Evolutionary conservation across 1,140 invertebrate genomes (phyloP).

Genomic region (Dufourea novaeangliae): DNA sequence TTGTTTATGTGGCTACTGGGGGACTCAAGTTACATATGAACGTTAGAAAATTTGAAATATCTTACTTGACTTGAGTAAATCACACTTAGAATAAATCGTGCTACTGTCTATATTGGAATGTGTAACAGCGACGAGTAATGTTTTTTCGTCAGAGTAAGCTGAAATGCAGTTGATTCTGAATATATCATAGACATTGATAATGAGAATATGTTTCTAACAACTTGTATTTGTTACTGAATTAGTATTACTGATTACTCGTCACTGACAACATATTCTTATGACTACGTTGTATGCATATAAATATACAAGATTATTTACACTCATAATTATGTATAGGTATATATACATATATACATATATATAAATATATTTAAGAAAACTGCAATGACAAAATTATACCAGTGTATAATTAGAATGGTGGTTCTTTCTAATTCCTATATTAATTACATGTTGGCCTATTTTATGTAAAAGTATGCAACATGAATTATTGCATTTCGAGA

Average conservation of each 20-base stretch:
- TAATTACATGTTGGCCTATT: slow-evolving; percentile 8
- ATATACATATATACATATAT: slow-evolving; percentile 33
- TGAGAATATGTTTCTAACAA: background rate
- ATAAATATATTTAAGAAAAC: slow-evolving; percentile 50
- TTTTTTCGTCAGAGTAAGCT: background rate
- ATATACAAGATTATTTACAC: slow-evolving; percentile 47
- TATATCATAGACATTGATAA: background rate
- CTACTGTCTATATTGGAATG: slow-evolving; percentile 52
- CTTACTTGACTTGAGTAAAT: slow-evolving; percentile 37
- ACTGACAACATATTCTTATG: slow-evolving; percentile 38
- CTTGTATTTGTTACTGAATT: slow-evolving; percentile 9
- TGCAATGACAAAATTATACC: slow-evolving; percentile 38
- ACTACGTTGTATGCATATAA: slow-evolving; percentile 41
- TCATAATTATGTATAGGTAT: slow-evolving; percentile 43
- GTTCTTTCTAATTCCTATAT: slow-evolving; percentile 23
- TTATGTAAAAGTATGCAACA: slow-evolving; percentile 22
- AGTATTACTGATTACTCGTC: slow-evolving; percentile 35
- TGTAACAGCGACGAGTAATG: slow-evolving; percentile 37
- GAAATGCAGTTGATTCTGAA: background rate
- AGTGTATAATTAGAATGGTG: slow-evolving; percentile 47
- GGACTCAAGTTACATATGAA: slow-evolving; percentile 44
- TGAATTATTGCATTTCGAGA: slow-evolving; percentile 4
- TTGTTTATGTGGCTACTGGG: slow-evolving; percentile 38
- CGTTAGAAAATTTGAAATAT: slow-evolving; percentile 26
- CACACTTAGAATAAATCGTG: slow-evolving; percentile 42